Evolutionary conservation across 1,140 invertebrate genomes (phyloP), one percentile per base, ranked within the genome.

Genomic region (Drepana arcuata): DNA sequence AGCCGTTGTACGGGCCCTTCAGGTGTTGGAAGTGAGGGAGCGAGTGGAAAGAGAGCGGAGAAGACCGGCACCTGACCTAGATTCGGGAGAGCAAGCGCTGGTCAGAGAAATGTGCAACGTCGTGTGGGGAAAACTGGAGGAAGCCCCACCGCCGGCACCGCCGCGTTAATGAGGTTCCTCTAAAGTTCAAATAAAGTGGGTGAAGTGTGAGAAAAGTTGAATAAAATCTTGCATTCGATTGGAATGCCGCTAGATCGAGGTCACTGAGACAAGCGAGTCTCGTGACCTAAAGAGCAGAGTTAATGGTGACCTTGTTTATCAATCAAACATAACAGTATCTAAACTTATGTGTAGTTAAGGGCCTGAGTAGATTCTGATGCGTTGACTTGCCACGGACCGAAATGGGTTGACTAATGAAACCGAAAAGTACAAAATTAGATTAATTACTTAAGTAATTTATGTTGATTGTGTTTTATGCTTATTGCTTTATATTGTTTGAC

Each of bases 71-170:
- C 87, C 91, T 48, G 91, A 90, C 48, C 89, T 96, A 69, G 95
- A 94, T 60, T 92, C 96, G 49, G 91, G 93, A 4, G 95, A 97
- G 72, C 96, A 96, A 70, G 95, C 95, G 7, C 87, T 98, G 33
- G 93, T 98, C 14, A 87, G 94, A 50, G 95, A 97, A 84, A 97
- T 98, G 95, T 98, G 95, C 83, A 97, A 97, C 85, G 95, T 97
- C 10, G 86, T 88, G 10, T 88, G 86, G 86, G 84, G 86, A 15
- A 87, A 87, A 56, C 48, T 87, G 14, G 86, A 87, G 54, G 86
- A 87, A 6, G 83, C 75, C 16, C 85, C 86, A 6, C 68, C 75
- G 1, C 73, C 70, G 23, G 69, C 74, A 4, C 78, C 73, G 2
- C 74, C 73, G 14, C 78, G 71, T 52, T 81, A 63, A 64, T 36